Base-by-base conservation (phyloP, 2,797 vertebrate genomes). In the Sebastes iracundus region DNA sequence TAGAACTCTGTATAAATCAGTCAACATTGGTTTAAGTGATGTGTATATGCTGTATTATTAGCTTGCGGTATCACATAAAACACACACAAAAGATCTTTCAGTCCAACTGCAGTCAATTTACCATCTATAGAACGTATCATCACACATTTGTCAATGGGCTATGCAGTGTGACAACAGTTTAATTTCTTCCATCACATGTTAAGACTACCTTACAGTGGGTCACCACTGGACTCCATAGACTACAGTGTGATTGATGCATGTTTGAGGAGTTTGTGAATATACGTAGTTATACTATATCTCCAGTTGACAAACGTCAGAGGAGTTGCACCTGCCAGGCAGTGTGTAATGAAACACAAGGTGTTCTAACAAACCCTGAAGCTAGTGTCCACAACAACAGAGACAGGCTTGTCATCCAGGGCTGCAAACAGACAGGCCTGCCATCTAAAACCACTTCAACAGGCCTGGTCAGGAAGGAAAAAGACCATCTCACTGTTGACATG, bases 311-410 rank as follows among this genome's bases (percentile, higher is more conserved):
- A 60, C 11, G 22, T 74, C 70, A 71, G 65, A 61, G 33, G 73
- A 30, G 38, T 77, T 55, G 59, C 69, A 77, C 42, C 53, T 76
- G 62, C 28, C 61, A 33, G 27, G 56, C 63, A 12, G 27, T 28
- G 35, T 49, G 27, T 67, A 77, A 81, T 22, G 63, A 63, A 74
- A 59, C 55, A 61, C n/a, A n/a, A 28, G n/a, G 60, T 20, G n/a
- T 30, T 71, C 13, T 28, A 73, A 71, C 59, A 32, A 84, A 77
- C 73, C 63, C 73, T 22, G 58, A 38, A 72, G 73, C 58, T 16
- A 53, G 14, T 59, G 77, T 59, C 73, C 58, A 72, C 73, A 16
- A 28, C 67, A 67, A 22, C 73, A 77, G 73, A 77, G 58, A 56
- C 58, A 5, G 18, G 16, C 52, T 32, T 72, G 33, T 58, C 79